A percentile compares a stretch with the other conserved stretches of the same genome.
Conservation (phyloP, 37 sponge, comb jelly and placozoan species). For the Lycopodina hypogea region DNA sequence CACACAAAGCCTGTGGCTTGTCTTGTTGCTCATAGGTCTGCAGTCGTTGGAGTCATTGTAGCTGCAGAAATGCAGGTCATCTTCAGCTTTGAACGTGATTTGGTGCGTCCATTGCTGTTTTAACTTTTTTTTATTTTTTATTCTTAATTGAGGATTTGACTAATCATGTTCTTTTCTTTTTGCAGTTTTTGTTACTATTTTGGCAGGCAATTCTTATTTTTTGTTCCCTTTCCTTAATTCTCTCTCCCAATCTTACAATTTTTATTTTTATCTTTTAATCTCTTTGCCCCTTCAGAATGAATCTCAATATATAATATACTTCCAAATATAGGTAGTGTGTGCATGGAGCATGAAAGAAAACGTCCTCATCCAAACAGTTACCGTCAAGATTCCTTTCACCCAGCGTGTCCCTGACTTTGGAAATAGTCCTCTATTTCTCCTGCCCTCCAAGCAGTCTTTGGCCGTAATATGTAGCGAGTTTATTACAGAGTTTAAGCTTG, state of each 20-base stretch:
- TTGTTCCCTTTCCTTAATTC: no score
- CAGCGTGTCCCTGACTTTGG: conserved; percentile 84
- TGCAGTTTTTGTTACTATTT: no score
- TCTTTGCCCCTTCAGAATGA: neutral
- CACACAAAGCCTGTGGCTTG: conserved; percentile 76
- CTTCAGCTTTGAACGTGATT: conserved; percentile 81
- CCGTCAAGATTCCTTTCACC: conserved; percentile 80
- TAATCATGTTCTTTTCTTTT: neutral
- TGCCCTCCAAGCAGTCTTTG: conserved; percentile 23
- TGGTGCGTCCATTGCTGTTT: conserved; percentile 38
- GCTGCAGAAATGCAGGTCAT: conserved; percentile 44
- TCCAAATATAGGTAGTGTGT: conserved; percentile 47
- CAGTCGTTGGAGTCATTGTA: conserved; percentile 78
- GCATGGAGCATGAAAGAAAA: conserved; percentile 86
- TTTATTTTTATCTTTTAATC: neutral
- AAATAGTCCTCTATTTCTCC: conserved; percentile 33
- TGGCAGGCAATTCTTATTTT: no score
- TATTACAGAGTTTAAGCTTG: conserved; percentile 63
- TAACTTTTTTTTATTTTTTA: neutral
- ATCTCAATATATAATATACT: neutral
- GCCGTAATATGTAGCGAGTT: conserved; percentile 74
- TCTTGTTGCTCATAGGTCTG: conserved; percentile 66
- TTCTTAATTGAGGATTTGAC: neutral
- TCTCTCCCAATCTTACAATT: neutral
- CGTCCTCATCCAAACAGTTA: conserved; percentile 69